Percentiles rank a stretch among this genome's conserved stretches.
Evolutionary conservation across 1,140 invertebrate genomes (phyloP).

Genomic region (Trachymyrmex cornetzi): DNA sequence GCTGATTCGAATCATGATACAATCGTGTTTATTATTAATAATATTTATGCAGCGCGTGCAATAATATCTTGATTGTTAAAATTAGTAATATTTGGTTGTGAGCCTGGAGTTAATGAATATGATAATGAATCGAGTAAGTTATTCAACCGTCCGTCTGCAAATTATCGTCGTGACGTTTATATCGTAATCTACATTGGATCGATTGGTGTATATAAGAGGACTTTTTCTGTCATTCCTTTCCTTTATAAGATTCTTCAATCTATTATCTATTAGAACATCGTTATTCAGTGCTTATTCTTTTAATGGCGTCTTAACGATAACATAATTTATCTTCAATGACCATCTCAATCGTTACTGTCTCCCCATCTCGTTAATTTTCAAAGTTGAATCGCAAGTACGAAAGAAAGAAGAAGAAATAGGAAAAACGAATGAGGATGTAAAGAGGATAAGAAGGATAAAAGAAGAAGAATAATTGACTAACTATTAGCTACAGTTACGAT

Average conservation of each 20-base stretch:
- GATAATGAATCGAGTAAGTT: conserved; percentile 35
- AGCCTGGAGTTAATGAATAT: conserved; percentile 17
- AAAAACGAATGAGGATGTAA: neutral
- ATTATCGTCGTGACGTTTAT: conserved; percentile 8
- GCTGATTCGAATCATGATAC: conserved; percentile 15
- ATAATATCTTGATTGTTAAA: conserved; percentile 34
- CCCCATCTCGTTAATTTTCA: conserved; percentile 40
- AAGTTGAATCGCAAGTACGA: conserved; percentile 20
- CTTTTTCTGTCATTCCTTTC: neutral
- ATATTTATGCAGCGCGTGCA: neutral
- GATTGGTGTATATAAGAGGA: conserved; percentile 6
- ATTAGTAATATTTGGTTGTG: conserved; percentile 25
- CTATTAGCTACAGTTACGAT: neutral
- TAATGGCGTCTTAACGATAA: conserved; percentile 64
- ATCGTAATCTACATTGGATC: conserved; percentile 22
- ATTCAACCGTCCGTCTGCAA: neutral
- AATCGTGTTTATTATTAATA: conserved; percentile 52
- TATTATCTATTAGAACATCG: conserved; percentile 15
- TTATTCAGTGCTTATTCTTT: conserved; percentile 49
- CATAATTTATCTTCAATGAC: conserved; percentile 78
- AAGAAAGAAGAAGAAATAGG: neutral
- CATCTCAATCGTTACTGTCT: conserved; percentile 56
- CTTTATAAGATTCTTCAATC: conserved; percentile 6
- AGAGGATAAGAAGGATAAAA: neutral
- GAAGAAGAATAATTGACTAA: neutral